Base-by-base conservation (phyloP, 2,888 invertebrate genomes). In the Acronicta psi region DNA sequence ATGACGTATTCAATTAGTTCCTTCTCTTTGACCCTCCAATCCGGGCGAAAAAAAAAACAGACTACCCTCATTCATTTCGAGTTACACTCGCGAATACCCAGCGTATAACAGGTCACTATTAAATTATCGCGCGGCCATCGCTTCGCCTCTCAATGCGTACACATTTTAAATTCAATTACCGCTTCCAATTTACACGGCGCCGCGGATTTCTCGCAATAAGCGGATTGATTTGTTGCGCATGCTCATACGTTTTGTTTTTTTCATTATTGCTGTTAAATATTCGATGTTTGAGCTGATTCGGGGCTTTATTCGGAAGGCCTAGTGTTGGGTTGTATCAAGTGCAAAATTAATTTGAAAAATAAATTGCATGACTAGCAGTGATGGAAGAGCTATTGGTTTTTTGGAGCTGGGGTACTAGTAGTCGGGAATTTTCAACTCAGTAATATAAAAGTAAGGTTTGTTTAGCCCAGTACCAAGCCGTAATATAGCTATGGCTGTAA, bases 161-260 rank as follows among this genome's bases (percentile, higher is more conserved):
- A 80, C 82, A 77, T 86, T 86, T 84, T 79, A 82, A 85, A 87
- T 86, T 82, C 85, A 84, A 87, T 87, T 84, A 86, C 80, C 79
- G 82, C 68, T 81, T 80, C 73, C 85, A 86, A 86, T 87, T 83
- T 81, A 73, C 83, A 64, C 75, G 69, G 56, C 52, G 74, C 59
- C 69, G 55, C 74, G 77, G 75, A 78, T 77, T 75, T 69, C 64
- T 65, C 67, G 69, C 66, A 70, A 80, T 77, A 79, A 80, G 75
- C 63, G 52, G 78, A 82, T 85, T 81, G 83, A 82, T 85, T 82
- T 81, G 81, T 80, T 75, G 75, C 69, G 56, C 45, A 59, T 62
- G 55, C 46, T 57, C 53, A 59, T 44, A 9, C 37, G 14, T 65
- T 67, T 65, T 65, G 59, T 58, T 72, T 68, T 64, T 36, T 38